phyloP scores from a whole-genome alignment of 1,140 invertebrate species.

The Cataglyphis hispanica region DNA sequence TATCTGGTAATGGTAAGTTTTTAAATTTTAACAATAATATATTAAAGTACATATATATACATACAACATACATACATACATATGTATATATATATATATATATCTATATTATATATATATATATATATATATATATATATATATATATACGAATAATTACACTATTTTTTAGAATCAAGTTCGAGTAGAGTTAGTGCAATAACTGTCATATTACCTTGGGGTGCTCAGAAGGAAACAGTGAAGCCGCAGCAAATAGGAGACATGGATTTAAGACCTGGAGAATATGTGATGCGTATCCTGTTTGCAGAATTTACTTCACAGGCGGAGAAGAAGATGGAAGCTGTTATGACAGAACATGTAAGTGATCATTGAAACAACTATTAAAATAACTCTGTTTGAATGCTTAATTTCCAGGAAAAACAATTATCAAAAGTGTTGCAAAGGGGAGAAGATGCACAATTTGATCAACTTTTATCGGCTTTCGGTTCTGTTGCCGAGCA shows the following conservation, averaged over 20 bases:
- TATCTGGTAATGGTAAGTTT: conserved; percentile 83
- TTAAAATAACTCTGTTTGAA: background rate
- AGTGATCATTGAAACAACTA: conserved; percentile 66
- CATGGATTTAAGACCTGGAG: conserved; percentile 93
- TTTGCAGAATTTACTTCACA: conserved; percentile 97
- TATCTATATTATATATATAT: too few species aligned
- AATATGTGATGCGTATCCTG: conserved; percentile 97
- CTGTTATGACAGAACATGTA: conserved; percentile 96
- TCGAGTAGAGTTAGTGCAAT: conserved; percentile 84
- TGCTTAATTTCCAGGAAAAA: conserved; percentile 89
- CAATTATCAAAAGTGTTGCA: conserved; percentile 97
- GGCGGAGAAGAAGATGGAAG: conserved; percentile 98
- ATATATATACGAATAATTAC: background rate
- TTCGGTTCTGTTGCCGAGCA: conserved; percentile 98
- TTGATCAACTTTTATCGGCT: conserved; percentile 97
- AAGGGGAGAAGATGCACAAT: conserved; percentile 96
- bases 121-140: conserved; percentile 4
- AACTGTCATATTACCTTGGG: conserved; percentile 91
- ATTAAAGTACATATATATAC: conserved; percentile 16
- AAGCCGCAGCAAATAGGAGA: conserved; percentile 88
- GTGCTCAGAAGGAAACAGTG: conserved; percentile 91
- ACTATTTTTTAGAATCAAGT: conserved; percentile 79
- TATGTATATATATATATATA: background rate
- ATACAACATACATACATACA: too few species aligned
- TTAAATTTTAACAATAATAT: conserved; percentile 1